Evolutionary conservation across 2,113 vertebrate genomes (phyloP).

Genomic region (Tetrao urogallus): DNA sequence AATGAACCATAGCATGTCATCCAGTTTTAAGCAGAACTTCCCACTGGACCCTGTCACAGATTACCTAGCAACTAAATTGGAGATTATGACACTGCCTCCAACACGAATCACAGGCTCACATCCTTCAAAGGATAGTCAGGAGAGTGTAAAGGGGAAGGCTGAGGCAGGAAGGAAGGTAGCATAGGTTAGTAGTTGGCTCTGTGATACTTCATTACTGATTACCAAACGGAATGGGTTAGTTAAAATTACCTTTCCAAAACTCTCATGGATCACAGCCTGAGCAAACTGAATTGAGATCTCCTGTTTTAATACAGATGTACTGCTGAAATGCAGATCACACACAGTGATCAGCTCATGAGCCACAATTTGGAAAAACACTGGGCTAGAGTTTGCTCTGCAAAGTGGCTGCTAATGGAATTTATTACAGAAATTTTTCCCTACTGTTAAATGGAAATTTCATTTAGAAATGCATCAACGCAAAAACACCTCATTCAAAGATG

Average conservation of each 20-base stretch:
- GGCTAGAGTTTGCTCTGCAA: neutral
- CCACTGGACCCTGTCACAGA: neutral
- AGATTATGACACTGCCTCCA: neutral
- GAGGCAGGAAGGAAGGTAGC: neutral
- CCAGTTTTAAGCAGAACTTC: neutral
- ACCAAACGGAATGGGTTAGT: neutral
- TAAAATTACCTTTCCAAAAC: neutral
- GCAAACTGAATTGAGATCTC: neutral
- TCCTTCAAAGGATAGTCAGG: neutral
- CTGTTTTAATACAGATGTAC: neutral
- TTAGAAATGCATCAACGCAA: neutral
- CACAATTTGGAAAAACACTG: neutral
- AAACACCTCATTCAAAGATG: fast-evolving
- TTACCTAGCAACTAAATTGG: neutral
- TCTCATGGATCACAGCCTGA: neutral
- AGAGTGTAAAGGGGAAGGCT: neutral
- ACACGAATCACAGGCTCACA: neutral
- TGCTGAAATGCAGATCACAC: neutral
- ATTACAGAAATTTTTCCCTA: neutral
- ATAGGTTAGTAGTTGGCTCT: neutral
- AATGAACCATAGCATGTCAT: neutral
- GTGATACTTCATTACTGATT: neutral
- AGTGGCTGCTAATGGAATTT: neutral
- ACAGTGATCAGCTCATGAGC: neutral
- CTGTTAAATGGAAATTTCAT: neutral